phyloP scores from a whole-genome alignment of 2,113 vertebrate genomes.

The Diphyllodes magnificus region DNA sequence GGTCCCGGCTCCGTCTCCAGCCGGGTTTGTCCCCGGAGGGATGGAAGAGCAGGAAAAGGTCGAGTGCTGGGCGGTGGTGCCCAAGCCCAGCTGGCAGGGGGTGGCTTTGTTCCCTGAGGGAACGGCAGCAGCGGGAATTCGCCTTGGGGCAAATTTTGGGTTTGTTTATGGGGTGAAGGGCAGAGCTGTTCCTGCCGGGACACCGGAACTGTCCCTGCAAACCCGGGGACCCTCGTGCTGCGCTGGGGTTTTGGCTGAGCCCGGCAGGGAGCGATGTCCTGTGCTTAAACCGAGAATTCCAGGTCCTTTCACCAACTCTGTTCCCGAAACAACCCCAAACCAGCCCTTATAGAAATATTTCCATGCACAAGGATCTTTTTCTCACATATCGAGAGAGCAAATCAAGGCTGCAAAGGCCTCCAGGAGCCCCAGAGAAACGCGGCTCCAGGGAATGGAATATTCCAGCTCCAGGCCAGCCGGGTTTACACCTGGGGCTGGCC shows the following conservation, averaged over 20 bases:
- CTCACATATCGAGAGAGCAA: neutral
- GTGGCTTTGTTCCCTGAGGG: neutral
- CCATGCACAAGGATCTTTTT: neutral
- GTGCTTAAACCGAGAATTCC: neutral
- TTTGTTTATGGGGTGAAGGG: neutral
- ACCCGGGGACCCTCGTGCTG: neutral
- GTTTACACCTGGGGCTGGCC: neutral
- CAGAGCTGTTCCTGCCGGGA: neutral
- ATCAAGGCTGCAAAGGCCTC: neutral
- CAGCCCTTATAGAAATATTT: neutral
- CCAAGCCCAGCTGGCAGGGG: neutral
- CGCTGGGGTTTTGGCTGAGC: neutral
- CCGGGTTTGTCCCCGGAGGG: accelerated
- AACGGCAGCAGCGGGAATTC: neutral
- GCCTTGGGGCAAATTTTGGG: neutral
- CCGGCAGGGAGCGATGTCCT: neutral
- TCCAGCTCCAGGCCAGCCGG: neutral
- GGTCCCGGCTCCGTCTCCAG: accelerated
- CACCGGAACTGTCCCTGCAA: neutral
- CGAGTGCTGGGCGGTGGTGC: neutral
- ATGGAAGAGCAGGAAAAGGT: neutral
- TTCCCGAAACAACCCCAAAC: neutral
- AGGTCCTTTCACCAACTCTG: neutral
- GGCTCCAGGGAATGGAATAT: neutral
- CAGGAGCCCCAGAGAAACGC: neutral